phyloP scores from a whole-genome alignment of 2,888 invertebrate species.

The Itoplectis maculator region DNA sequence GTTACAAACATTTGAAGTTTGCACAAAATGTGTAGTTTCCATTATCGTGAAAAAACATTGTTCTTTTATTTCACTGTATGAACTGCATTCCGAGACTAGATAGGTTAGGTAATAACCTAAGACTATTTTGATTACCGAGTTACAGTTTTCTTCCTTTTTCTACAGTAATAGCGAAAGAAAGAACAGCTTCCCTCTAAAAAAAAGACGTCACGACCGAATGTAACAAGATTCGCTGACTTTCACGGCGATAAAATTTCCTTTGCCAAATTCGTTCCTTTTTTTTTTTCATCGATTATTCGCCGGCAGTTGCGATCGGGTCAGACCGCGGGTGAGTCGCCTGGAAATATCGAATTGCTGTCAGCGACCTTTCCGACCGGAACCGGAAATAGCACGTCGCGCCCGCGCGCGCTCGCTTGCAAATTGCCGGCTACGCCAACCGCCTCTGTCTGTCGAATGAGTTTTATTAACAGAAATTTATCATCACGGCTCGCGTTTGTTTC shows the following conservation, averaged over 20 bases:
- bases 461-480: conserved; percentile 68
- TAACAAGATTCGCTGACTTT: not conserved
- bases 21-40: too few species aligned
- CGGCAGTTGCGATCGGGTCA: not conserved
- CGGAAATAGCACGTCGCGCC: conserved; percentile 62
- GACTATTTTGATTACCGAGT: too few species aligned
- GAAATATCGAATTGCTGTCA: conserved; percentile 64
- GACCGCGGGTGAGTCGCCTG: conserved; percentile 12
- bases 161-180: too few species aligned
- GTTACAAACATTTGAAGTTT: too few species aligned
- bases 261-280: not conserved
- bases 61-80: too few species aligned
- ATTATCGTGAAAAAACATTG: too few species aligned
- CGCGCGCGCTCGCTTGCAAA: conserved; percentile 59
- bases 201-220: not conserved
- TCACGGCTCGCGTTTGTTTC: conserved; percentile 45
- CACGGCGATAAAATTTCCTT: not conserved
- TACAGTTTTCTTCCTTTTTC: too few species aligned
- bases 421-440: conserved; percentile 47
- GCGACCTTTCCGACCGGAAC: conserved; percentile 61
- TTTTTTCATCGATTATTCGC: not conserved
- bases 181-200: too few species aligned
- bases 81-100: too few species aligned
- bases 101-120: too few species aligned
- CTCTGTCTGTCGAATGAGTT: conserved; percentile 61